Base-by-base conservation (phyloP, 2,888 invertebrate species). In the Tetragonula carbonaria region DNA sequence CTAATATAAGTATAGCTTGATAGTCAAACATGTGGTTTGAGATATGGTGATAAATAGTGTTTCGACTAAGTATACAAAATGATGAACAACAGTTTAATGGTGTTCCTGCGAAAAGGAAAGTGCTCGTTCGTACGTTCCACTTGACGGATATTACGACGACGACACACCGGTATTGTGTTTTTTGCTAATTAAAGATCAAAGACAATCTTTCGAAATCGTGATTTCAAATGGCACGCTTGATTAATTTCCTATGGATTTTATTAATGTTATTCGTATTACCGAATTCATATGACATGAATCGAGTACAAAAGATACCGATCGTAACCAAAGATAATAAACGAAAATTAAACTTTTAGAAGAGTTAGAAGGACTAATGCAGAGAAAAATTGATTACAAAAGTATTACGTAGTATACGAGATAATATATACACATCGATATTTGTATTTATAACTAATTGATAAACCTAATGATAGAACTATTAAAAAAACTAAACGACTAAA, bases 41-140 rank as follows among this genome's bases (percentile, higher is more conserved):
- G 84, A 80, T 82, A 85, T 82, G 81, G 78, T 78, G 75, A 70
- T 80, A 86, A 83, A 78, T 68, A 67, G 59, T 80, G 50, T 62
- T 62, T 62, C 45, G 63, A n/a, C 33, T 77, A 68, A 57, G 38
- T 65, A 55, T 73, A 38, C 38, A 57, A 67, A 75, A 66, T 63
- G 70, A 75, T 76, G 71, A 53, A 62, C 62, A 33, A 72, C 51
- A 63, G 18, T 80, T 79, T 82, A 87, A 78, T 59, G 62, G 78
- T 83, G 76, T 83, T 85, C 76, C 81, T 76, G 76, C 72, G 82
- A 80, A 80, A 88, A 84, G 77, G 86, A 88, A 88, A 88, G 84
- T 88, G 78, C 28, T 80, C 76, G 68, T 84, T 84, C 77, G 87
- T 87, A 80, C 78, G 57, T 75, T 73, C 65, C 66, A 63, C 66